Conservation (phyloP, 1,140 invertebrate species). For the Lordiphosa clarofinis region DNA sequence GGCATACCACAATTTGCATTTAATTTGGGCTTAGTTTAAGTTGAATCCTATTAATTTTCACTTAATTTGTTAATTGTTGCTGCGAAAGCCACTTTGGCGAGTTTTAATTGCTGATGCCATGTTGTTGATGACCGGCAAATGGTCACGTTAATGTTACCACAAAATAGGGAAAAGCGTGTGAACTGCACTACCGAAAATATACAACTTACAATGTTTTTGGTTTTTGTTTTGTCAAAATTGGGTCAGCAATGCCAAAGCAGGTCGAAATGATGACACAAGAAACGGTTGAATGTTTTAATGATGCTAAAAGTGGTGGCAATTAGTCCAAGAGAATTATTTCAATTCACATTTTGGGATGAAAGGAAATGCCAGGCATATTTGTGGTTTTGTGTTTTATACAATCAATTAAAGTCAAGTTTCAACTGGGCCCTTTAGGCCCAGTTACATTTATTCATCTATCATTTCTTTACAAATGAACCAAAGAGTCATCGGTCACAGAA, state of each 20-base stretch:
- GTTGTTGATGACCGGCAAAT: slow-evolving; percentile 34
- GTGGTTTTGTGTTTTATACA: background rate
- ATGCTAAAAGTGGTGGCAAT: slow-evolving; percentile 7
- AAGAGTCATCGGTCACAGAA: slow-evolving; percentile 16
- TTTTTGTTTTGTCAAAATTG: slow-evolving; percentile 16
- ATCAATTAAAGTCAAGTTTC: background rate
- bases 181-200: slow-evolving; percentile 30
- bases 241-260: slow-evolving; percentile 8
- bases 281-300: slow-evolving; percentile 15
- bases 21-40: slow-evolving; percentile 35
- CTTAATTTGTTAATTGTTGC: slow-evolving; percentile 31
- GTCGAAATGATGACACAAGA: slow-evolving; percentile 21
- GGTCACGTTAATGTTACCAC: slow-evolving; percentile 46
- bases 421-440: background rate
- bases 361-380: slow-evolving; percentile 58
- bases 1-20: slow-evolving; percentile 42
- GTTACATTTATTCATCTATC: background rate
- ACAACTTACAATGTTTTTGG: slow-evolving; percentile 11
- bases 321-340: background rate
- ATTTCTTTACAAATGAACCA: slow-evolving; percentile 44
- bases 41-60: slow-evolving; percentile 48
- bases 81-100: slow-evolving; percentile 49
- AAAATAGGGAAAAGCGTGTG: slow-evolving; percentile 48
- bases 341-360: slow-evolving; percentile 6
- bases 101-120: slow-evolving; percentile 54